These are phyloP conservation scores for Tricholaema leucomelas DNA, from an alignment of 2,113 vertebrate genomes.

Conservation along the genomic window DNA sequence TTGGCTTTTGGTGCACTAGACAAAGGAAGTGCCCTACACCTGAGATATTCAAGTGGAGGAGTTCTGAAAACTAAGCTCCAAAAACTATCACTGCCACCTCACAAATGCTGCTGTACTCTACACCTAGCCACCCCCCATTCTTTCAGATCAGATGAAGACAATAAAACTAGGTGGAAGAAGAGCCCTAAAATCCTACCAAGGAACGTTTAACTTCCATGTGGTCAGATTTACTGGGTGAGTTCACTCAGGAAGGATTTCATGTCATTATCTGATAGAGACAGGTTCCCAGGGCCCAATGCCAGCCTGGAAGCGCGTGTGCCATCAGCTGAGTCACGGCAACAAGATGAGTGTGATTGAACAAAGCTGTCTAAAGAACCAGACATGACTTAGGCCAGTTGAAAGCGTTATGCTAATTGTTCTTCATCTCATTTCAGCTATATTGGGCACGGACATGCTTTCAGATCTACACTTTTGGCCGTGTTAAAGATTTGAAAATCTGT, in stretches of 20 bases:
- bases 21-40: not conserved
- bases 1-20: not conserved
- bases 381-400: not conserved
- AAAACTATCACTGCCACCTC: not conserved
- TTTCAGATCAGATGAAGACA: not conserved
- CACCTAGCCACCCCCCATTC: not conserved
- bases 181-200: not conserved
- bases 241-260: not conserved
- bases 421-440: not conserved
- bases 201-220: conserved; percentile 44
- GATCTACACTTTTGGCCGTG: not conserved
- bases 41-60: rapidly evolving
- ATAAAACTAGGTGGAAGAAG: not conserved
- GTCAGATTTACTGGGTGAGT: not conserved
- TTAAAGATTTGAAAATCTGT: conserved; percentile 43
- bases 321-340: conserved; percentile 51
- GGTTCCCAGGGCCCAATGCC: not conserved
- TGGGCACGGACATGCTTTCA: conserved; percentile 33
- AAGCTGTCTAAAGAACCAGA: conserved; percentile 14
- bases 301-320: not conserved
- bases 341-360: conserved; percentile 26
- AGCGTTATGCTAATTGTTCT: not conserved
- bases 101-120: not conserved
- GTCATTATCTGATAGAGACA: not conserved
- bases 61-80: not conserved